phyloP scores from a whole-genome alignment of 2,113 vertebrate species.

The Ornithorhynchus anatinus region DNA sequence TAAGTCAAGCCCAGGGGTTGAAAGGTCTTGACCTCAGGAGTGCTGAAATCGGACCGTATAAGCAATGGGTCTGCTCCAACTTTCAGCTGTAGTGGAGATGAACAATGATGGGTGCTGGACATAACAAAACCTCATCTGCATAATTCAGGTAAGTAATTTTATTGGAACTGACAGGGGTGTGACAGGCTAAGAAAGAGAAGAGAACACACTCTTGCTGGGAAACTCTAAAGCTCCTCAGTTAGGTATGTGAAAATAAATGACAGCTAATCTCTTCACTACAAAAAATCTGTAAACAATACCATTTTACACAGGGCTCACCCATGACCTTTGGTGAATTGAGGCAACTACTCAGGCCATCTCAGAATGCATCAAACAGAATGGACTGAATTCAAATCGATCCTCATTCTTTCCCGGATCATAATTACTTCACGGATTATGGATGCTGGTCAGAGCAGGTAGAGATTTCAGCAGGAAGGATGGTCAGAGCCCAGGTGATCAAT shows the following conservation, averaged over 20 bases:
- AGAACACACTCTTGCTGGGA: slow-evolving; percentile 79
- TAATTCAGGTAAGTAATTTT: slow-evolving; percentile 98
- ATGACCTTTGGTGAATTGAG: slow-evolving; percentile 72
- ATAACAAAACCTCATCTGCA: slow-evolving; percentile 90
- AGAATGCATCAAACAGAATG: slow-evolving; percentile 59
- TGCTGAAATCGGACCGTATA: slow-evolving; percentile 83
- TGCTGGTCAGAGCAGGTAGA: background rate
- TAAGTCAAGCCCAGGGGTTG: slow-evolving; percentile 98
- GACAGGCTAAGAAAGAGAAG: slow-evolving; percentile 87
- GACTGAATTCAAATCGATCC: slow-evolving; percentile 35
- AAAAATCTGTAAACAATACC: slow-evolving; percentile 93
- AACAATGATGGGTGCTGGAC: slow-evolving; percentile 86
- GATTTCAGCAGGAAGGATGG: background rate
- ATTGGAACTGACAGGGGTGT: slow-evolving; percentile 97
- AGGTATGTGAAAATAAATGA: slow-evolving; percentile 93
- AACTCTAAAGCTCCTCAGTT: slow-evolving; percentile 77
- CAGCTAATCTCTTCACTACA: slow-evolving; percentile 93
- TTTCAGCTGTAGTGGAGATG: slow-evolving; percentile 87
- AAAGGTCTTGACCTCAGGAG: slow-evolving; percentile 98
- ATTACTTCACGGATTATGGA: background rate
- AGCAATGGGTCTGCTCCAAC: slow-evolving; percentile 79
- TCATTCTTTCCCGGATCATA: slow-evolving; percentile 49
- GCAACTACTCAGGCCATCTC: slow-evolving; percentile 64
- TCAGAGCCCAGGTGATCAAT: slow-evolving; percentile 6
- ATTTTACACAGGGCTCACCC: slow-evolving; percentile 87